A percentile compares a stretch with the other conserved stretches of the same genome.
Conservation (phyloP, 2,888 invertebrate genomes). For the Aporophyla lueneburgensis region DNA sequence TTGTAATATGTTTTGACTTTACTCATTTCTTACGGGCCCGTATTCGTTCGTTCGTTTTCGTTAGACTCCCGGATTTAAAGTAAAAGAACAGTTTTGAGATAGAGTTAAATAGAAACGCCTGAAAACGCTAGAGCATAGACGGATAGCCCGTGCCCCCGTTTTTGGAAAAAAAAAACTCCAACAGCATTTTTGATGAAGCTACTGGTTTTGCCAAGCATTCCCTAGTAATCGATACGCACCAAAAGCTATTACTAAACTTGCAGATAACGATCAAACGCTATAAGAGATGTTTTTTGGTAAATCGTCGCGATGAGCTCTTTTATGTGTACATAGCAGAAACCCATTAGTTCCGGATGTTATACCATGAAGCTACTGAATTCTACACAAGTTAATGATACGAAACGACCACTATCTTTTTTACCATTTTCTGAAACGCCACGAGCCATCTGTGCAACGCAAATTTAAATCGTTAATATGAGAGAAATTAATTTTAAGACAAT, state of each 20-base stretch:
- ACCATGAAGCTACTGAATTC: conserved; percentile 22
- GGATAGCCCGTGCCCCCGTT: neutral
- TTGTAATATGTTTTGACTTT: neutral
- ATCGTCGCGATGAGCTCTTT: neutral
- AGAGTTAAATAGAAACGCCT: neutral
- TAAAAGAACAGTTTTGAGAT: neutral
- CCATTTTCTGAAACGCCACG: conserved; percentile 20
- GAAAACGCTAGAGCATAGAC: neutral
- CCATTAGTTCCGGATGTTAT: conserved; percentile 36
- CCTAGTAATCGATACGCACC: neutral
- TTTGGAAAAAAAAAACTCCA: neutral
- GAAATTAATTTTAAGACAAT: conserved; percentile 10
- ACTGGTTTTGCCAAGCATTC: neutral
- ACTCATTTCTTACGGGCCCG: neutral
- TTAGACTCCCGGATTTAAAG: neutral
- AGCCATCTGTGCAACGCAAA: conserved; percentile 33
- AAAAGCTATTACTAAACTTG: neutral
- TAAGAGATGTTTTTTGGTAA: neutral
- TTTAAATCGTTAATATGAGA: conserved; percentile 37
- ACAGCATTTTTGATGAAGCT: neutral
- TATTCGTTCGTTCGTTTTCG: neutral
- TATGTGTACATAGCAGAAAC: neutral
- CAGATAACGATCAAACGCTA: neutral
- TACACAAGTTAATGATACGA: conserved; percentile 24
- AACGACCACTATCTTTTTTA: conserved; percentile 32